Evolutionary conservation across 1,140 invertebrate genomes (phyloP), one percentile per base, ranked within the genome.

Genomic region (Macrostomum lignano): DNA sequence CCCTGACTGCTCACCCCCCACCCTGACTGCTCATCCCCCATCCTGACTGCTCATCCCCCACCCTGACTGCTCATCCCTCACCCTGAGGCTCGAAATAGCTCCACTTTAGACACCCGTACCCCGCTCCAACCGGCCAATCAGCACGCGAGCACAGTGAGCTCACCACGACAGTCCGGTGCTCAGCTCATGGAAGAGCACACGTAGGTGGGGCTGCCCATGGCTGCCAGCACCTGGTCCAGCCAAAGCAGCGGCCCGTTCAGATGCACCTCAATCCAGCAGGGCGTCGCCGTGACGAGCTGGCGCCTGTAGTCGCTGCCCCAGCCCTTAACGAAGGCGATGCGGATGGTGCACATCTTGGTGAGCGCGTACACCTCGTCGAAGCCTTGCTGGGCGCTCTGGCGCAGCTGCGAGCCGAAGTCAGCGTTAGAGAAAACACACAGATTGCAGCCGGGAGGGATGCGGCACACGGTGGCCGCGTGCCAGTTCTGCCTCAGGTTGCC

Each of bases 391-490:
- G 96, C 84, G 1, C 79, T 88, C 57, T 88, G 52, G 14, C 50
- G 77, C 10, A 98, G 61, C 21, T 94, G 60, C n/a, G 77, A 72
- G 6, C 86, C 86, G 60, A 98, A 98, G 62, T 94, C 84, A 51
- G 88, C 78, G 61, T 94, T 94, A 59, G 93, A 93, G 63, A 98
- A 98, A 40, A 98, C 93, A 65, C 96, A 96, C 46, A 98, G 61
- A 60, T 94, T 94, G 59, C 88, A 94, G 33, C 81, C n/a, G 49
- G 82, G 82, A 29, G 84, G 86, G 62, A 98, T 93, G 65, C 96
- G 96, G 58, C 84, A 93, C 23, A 98, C 88, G 26, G 88, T 96
- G 25, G 86, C 86, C 31, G 84, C 79, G 64, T 93, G 84, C 81
- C 86, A 96, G 19, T 81, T 79, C 52, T 93, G 91, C 45, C 82